These are phyloP conservation scores for Florisuga fusca DNA, from an alignment of 2,797 vertebrate genomes.

Conservation along the genomic window DNA sequence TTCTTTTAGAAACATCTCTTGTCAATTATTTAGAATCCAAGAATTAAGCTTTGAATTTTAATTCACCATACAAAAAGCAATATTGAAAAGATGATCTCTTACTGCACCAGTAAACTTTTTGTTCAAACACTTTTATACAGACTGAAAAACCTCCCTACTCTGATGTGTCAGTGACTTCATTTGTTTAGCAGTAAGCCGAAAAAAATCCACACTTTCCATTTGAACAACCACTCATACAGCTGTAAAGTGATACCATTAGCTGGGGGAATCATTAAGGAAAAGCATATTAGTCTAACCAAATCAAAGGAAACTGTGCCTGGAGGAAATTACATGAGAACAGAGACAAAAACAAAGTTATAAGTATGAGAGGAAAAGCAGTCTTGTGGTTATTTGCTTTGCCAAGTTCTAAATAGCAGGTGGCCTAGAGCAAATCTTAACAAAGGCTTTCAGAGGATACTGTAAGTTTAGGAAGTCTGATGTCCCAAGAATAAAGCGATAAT, in stretches of 20 bases:
- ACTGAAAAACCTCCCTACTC: background rate
- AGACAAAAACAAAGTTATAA: conserved; percentile 49
- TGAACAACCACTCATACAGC: background rate
- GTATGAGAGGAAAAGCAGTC: background rate
- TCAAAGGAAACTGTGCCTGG: conserved; percentile 39
- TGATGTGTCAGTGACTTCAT: background rate
- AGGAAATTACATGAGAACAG: conserved; percentile 32
- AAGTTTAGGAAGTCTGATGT: background rate
- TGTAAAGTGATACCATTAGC: background rate
- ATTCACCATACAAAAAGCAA: background rate
- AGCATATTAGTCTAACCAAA: background rate
- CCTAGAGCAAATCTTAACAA: conserved; percentile 32
- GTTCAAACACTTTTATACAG: background rate
- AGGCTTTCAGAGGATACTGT: background rate
- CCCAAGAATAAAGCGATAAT: background rate
- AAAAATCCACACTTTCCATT: background rate
- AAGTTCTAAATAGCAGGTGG: conserved; percentile 53
- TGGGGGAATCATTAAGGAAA: conserved; percentile 13
- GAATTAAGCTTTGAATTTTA: background rate
- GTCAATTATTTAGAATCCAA: background rate
- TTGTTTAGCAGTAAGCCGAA: background rate
- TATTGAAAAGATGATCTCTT: background rate
- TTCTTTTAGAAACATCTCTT: background rate
- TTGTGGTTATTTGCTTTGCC: conserved; percentile 14
- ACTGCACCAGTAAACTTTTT: background rate